Evolutionary conservation across 2,888 invertebrate genomes (phyloP).

Genomic region (Koerneria pararmatus): DNA sequence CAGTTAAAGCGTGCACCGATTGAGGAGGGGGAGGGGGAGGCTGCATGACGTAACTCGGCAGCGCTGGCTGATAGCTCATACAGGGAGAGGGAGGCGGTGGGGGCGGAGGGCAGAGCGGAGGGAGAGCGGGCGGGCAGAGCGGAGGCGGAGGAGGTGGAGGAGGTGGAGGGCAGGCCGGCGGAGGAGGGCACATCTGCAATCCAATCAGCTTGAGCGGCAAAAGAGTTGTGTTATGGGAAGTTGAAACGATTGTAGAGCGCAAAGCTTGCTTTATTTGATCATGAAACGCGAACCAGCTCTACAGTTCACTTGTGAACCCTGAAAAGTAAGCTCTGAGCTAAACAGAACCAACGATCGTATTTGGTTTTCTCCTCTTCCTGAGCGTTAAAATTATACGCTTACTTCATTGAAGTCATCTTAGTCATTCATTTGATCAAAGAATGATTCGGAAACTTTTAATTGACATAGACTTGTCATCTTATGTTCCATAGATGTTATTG

Average conservation of each 20-base stretch:
- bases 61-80: slow-evolving; percentile 28
- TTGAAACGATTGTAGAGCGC: neutral
- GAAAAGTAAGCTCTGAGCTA: neutral
- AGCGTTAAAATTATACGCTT: neutral
- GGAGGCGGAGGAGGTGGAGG: slow-evolving; percentile 52
- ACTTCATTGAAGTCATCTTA: too few species aligned
- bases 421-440: too few species aligned
- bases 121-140: slow-evolving; percentile 42
- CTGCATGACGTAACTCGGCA: slow-evolving; percentile 1
- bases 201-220: too few species aligned
- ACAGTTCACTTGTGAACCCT: neutral
- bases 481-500: too few species aligned
- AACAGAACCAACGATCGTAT: neutral
- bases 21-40: slow-evolving; percentile 6
- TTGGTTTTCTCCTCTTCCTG: neutral
- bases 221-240: too few species aligned
- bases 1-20: neutral
- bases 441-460: too few species aligned
- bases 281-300: neutral
- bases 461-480: too few species aligned
- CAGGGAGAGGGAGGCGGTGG: slow-evolving; percentile 38
- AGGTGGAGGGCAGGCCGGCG: slow-evolving; percentile 46
- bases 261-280: neutral
- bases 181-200: slow-evolving; percentile 49
- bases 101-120: too few species aligned